Evolutionary conservation across 2,888 invertebrate genomes (phyloP).

Genomic region (Lutraria lutraria): DNA sequence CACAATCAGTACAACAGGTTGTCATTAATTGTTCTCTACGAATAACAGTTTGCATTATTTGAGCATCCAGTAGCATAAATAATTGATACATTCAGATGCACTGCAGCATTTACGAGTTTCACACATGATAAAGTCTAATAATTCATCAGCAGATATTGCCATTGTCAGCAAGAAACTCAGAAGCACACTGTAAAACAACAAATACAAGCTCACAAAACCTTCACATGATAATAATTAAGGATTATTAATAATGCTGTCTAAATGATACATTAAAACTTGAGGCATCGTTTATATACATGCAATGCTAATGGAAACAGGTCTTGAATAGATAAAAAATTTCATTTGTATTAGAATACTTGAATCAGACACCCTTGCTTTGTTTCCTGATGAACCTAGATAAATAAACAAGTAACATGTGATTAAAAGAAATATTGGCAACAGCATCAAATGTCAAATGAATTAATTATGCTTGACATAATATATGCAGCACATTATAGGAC

Average conservation of each 20-base stretch:
- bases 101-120: neutral
- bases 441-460: no score
- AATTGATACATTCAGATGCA: neutral
- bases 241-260: neutral
- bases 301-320: neutral
- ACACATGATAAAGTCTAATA: slow-evolving; percentile 1
- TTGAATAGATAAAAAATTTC: no score
- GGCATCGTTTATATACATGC: neutral
- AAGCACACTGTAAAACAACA: neutral
- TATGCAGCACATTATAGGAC: no score
- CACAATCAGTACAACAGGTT: neutral
- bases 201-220: neutral
- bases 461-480: no score
- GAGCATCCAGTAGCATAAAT: neutral
- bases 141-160: neutral
- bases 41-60: slow-evolving; percentile 12
- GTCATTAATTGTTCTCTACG: slow-evolving; percentile 3
- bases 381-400: no score
- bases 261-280: neutral
- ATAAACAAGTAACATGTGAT: no score
- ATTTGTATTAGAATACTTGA: no score
- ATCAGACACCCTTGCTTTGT: no score
- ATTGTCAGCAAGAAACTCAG: neutral
- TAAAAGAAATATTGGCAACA: no score
- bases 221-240: neutral